Evolutionary conservation across 2,113 vertebrate species (phyloP).

Genomic region (Rhabdomys dilectus): DNA sequence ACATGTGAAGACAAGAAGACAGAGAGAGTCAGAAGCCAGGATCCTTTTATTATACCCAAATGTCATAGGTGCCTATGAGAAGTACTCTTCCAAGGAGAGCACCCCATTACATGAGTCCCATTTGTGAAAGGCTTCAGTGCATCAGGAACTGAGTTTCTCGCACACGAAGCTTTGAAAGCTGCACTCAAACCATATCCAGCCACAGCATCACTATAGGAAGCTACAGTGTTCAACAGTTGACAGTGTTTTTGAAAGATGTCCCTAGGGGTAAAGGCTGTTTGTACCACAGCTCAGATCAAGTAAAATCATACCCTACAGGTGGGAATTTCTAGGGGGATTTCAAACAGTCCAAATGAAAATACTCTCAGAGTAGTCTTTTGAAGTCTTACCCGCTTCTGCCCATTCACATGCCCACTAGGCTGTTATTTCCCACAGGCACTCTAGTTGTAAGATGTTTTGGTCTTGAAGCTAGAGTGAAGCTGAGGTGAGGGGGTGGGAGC

Average conservation of each 20-base stretch:
- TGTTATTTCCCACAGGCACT: not conserved
- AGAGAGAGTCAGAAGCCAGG: not conserved
- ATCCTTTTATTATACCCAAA: not conserved
- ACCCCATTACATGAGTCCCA: not conserved
- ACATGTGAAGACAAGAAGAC: not conserved
- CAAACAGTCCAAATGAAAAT: not conserved
- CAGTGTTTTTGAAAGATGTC: not conserved
- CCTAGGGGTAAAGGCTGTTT: not conserved
- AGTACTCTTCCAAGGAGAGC: not conserved
- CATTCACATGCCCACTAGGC: not conserved
- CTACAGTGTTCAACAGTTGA: not conserved
- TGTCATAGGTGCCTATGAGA: not conserved
- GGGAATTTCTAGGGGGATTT: slow-evolving; percentile 49
- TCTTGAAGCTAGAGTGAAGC: not conserved
- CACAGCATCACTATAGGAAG: not conserved
- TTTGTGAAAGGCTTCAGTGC: not conserved
- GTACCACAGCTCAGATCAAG: not conserved
- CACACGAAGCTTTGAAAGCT: not conserved
- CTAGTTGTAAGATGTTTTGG: not conserved
- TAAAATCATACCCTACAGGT: not conserved
- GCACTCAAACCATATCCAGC: not conserved
- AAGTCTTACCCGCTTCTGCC: not conserved
- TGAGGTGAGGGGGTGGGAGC: not conserved
- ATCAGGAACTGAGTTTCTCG: not conserved
- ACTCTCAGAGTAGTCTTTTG: slow-evolving; percentile 5